These are phyloP conservation scores for Parnassius orleans DNA, from an alignment of 2,888 invertebrate genomes.

Conservation along the genomic window DNA sequence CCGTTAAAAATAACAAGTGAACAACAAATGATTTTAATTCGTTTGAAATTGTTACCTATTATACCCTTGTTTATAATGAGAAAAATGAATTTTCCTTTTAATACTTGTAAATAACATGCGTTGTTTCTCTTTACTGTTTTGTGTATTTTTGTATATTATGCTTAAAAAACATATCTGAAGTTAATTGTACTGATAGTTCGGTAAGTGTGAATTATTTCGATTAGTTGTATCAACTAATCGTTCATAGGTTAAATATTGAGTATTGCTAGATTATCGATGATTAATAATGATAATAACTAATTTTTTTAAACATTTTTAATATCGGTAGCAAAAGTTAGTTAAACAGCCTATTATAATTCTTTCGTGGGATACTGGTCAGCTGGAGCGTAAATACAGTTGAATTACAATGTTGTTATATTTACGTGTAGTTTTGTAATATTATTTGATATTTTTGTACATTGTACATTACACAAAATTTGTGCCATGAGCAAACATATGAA, in stretches of 20 bases:
- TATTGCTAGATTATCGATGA: slow-evolving; percentile 2
- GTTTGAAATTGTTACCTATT: slow-evolving; percentile 11
- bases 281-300: not conserved
- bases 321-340: no score
- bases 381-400: no score
- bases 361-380: no score
- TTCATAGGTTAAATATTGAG: not conserved
- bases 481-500: no score
- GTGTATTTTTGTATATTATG: slow-evolving; percentile 13
- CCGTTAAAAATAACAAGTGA: slow-evolving; percentile 15
- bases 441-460: no score
- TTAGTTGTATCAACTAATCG: slow-evolving; percentile 18
- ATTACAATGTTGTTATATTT: not conserved
- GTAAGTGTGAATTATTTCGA: slow-evolving; percentile 6
- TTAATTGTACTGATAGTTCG: slow-evolving; percentile 1
- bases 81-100: slow-evolving; percentile 15
- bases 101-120: slow-evolving; percentile 12
- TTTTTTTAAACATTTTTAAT: not conserved
- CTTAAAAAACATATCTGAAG: slow-evolving; percentile 18
- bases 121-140: slow-evolving; percentile 7
- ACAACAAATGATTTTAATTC: slow-evolving; percentile 11
- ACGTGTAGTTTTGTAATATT: not conserved
- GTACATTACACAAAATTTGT: no score
- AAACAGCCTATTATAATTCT: no score
- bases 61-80: slow-evolving; percentile 14